Conservation (phyloP, 1,140 invertebrate species). For the Cardiocondyla obscurior region DNA sequence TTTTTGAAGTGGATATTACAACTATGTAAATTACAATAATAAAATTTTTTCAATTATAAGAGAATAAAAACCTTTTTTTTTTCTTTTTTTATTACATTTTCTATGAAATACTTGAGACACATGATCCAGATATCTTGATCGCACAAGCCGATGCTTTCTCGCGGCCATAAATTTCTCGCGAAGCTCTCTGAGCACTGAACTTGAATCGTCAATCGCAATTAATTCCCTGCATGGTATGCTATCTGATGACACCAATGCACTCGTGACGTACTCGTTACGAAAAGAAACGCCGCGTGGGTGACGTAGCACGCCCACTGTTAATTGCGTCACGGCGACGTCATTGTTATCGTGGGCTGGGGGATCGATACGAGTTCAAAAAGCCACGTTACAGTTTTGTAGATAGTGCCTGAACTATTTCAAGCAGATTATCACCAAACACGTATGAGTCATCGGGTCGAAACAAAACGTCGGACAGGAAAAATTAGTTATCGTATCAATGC, state of each 20-base stretch:
- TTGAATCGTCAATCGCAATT: neutral
- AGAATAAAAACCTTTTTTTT: neutral
- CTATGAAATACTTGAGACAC: neutral
- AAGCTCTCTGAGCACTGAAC: neutral
- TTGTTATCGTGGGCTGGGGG: neutral
- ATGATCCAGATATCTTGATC: constrained; percentile 4
- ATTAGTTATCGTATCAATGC: neutral
- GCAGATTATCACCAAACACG: neutral
- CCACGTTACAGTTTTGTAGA: neutral
- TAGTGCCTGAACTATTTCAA: neutral
- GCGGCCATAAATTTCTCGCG: neutral
- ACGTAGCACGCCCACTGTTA: neutral
- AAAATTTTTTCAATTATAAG: neutral
- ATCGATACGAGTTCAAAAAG: constrained; percentile 14
- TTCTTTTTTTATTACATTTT: neutral
- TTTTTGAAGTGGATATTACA: neutral
- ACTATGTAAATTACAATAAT: neutral
- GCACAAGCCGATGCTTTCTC: neutral
- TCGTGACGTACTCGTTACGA: constrained; percentile 33
- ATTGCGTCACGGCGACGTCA: constrained; percentile 29
- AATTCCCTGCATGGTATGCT: neutral
- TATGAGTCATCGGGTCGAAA: neutral
- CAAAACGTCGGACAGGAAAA: neutral
- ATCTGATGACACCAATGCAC: neutral
- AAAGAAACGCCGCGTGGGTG: neutral